A percentile compares a stretch with the other conserved stretches of the same genome.
These are phyloP conservation scores for Vireo altiloquus DNA, from an alignment of 2,113 vertebrate genomes.

Conservation along the genomic window DNA sequence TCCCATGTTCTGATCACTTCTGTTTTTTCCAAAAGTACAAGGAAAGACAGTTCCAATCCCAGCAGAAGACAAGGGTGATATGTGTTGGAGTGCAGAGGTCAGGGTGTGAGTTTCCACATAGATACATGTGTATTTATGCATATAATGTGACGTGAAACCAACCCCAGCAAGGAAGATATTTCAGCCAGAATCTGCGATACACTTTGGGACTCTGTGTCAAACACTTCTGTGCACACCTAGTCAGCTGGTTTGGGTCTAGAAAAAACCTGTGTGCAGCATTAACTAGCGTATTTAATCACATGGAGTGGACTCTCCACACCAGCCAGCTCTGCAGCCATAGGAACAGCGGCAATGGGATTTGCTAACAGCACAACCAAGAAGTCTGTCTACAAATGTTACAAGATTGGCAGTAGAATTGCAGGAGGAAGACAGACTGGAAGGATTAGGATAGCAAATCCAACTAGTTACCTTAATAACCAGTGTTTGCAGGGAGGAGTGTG, in stretches of 20 bases:
- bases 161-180: neutral
- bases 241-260: neutral
- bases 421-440: neutral
- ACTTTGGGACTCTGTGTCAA: neutral
- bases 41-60: neutral
- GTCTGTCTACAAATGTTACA: neutral
- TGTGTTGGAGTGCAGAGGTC: neutral
- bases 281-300: neutral
- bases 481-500: neutral
- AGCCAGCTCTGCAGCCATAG: neutral
- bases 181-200: neutral
- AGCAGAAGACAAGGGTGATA: neutral
- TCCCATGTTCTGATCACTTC: conserved; percentile 45
- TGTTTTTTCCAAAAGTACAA: neutral
- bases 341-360: neutral
- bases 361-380: neutral
- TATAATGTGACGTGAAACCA: neutral
- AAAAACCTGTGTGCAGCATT: neutral
- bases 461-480: neutral
- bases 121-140: neutral
- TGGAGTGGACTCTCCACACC: neutral
- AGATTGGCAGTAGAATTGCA: neutral
- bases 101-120: neutral
- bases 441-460: neutral
- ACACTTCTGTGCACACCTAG: neutral